phyloP scores from a whole-genome alignment of 2,888 invertebrate genomes.

The Danaus chrysippus region DNA sequence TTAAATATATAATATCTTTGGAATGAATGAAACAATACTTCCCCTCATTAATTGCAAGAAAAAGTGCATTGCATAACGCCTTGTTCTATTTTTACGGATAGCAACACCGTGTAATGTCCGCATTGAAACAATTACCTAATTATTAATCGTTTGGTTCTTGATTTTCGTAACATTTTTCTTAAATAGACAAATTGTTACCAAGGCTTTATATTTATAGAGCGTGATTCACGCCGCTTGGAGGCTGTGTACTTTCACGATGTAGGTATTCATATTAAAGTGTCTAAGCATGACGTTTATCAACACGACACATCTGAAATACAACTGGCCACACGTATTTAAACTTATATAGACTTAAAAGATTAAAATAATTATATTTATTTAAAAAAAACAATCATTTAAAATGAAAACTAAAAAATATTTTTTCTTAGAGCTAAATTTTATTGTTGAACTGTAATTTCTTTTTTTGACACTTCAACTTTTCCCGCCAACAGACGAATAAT shows the following conservation, averaged over 20 bases:
- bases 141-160: constrained; percentile 14
- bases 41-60: constrained; percentile 5
- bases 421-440: no score
- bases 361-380: no score
- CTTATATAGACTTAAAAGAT: no score
- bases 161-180: no score
- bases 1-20: no score
- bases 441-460: no score
- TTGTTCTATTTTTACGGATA: constrained; percentile 16
- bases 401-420: no score
- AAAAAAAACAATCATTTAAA: no score
- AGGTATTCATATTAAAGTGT: background rate
- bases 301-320: background rate
- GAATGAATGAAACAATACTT: no score
- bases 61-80: background rate
- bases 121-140: constrained; percentile 25
- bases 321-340: background rate
- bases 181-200: no score
- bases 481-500: no score
- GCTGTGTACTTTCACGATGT: constrained; percentile 1
- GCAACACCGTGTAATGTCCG: constrained; percentile 21
- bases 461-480: no score
- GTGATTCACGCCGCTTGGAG: background rate
- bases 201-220: background rate
- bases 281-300: background rate